phyloP scores from a whole-genome alignment of 1,140 invertebrate genomes.

The Saccostrea glomerata region DNA sequence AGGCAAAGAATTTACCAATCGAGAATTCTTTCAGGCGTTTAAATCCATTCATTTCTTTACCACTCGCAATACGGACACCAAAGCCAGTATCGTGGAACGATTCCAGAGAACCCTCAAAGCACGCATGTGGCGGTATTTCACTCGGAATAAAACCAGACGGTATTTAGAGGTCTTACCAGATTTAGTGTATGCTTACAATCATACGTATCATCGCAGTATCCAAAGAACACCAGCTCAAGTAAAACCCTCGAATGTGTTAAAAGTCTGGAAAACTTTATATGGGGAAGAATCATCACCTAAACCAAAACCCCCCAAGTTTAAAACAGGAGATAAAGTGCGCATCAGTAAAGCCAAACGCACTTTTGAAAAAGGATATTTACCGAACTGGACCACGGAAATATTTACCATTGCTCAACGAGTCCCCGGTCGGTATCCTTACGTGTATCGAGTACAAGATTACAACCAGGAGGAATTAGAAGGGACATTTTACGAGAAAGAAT shows the following conservation, averaged over 20 bases:
- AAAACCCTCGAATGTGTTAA: background rate
- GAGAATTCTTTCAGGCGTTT: background rate
- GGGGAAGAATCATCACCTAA: background rate
- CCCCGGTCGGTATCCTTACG: background rate
- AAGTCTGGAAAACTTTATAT: constrained; percentile 32
- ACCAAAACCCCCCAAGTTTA: background rate
- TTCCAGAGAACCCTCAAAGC: constrained; percentile 44
- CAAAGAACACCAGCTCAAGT: constrained; percentile 13
- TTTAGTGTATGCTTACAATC: constrained; percentile 36
- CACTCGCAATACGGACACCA: background rate
- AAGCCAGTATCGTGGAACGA: constrained; percentile 48
- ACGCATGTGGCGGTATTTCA: constrained; percentile 51
- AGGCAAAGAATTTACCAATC: constrained; percentile 1
- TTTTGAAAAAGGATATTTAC: constrained; percentile 53
- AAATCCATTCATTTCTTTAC: constrained; percentile 19
- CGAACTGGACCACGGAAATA: constrained; percentile 44
- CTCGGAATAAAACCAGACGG: constrained; percentile 6
- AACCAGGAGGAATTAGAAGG: constrained; percentile 34
- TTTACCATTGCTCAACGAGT: background rate
- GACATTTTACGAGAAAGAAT: constrained; percentile 39
- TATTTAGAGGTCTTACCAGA: constrained; percentile 46
- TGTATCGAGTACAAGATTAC: constrained; percentile 13
- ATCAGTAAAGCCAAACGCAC: constrained; percentile 51
- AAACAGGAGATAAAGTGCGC: constrained; percentile 29
- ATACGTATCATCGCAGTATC: constrained; percentile 37